A percentile compares a stretch with the other conserved stretches of the same genome.
phyloP scores from a whole-genome alignment of 2,113 vertebrate species.

The Patagioenas fasciata region DNA sequence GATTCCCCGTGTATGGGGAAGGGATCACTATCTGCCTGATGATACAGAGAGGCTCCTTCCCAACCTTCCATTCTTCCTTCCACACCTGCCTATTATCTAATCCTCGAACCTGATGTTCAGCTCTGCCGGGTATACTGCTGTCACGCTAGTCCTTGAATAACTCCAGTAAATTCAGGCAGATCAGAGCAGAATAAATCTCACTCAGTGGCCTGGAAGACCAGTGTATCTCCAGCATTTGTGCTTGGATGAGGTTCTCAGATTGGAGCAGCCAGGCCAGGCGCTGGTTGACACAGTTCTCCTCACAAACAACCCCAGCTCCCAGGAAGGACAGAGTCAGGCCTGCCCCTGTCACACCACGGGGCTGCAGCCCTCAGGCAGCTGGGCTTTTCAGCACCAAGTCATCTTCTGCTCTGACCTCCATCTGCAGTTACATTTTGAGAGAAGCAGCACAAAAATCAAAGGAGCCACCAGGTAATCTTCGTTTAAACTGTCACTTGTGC shows the following conservation, averaged over 20 bases:
- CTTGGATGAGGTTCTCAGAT: background rate
- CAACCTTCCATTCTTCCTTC: background rate
- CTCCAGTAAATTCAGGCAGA: background rate
- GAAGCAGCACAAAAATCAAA: background rate
- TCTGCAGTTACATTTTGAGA: background rate
- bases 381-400: background rate
- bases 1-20: background rate
- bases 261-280: background rate
- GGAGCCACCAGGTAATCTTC: background rate
- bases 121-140: background rate
- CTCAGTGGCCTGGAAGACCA: background rate
- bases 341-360: rapidly evolving
- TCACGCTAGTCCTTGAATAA: background rate
- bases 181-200: background rate
- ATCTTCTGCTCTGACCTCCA: background rate
- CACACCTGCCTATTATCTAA: background rate
- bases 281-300: background rate
- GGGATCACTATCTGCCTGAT: background rate
- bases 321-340: background rate
- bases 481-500: background rate
- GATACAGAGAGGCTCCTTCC: background rate
- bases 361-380: background rate
- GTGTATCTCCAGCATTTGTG: background rate
- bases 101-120: background rate
- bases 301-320: background rate